Conservation (phyloP, 2,797 vertebrate genomes). For the Artibeus jamaicensis region DNA sequence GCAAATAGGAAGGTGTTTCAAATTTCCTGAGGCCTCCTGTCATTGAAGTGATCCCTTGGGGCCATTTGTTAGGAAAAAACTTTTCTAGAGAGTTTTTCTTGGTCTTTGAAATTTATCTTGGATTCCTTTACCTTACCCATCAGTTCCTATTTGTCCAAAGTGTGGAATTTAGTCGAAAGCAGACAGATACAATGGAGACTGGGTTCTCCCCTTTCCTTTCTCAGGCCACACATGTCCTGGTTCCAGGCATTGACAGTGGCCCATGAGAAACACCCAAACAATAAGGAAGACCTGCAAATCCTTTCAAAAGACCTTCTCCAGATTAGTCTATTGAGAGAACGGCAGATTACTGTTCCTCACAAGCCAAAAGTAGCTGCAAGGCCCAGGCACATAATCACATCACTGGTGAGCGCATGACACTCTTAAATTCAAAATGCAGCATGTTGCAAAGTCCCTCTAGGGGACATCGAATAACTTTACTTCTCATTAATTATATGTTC, state of each 20-base stretch:
- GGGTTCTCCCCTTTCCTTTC: neutral
- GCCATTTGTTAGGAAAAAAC: neutral
- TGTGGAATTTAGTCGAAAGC: neutral
- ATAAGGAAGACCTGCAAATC: neutral
- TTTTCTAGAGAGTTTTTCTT: conserved; percentile 12
- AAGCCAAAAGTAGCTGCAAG: neutral
- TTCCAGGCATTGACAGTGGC: neutral
- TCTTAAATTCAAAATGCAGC: neutral
- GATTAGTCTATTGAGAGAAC: neutral
- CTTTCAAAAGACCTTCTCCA: neutral
- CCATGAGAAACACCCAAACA: neutral
- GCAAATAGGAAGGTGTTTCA: neutral
- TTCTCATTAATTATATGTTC: neutral
- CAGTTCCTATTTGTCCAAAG: neutral
- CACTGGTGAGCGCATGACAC: neutral
- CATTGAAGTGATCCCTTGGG: neutral
- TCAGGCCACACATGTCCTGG: neutral
- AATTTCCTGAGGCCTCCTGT: neutral
- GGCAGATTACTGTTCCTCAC: neutral
- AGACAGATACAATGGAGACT: neutral
- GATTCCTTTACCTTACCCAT: neutral
- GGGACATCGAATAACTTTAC: neutral
- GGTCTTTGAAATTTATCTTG: neutral
- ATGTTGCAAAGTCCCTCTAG: neutral
- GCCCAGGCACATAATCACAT: neutral